Evolutionary conservation across 2,113 vertebrate genomes (phyloP).

Genomic region (Cyphomyrus plagiostoma): DNA sequence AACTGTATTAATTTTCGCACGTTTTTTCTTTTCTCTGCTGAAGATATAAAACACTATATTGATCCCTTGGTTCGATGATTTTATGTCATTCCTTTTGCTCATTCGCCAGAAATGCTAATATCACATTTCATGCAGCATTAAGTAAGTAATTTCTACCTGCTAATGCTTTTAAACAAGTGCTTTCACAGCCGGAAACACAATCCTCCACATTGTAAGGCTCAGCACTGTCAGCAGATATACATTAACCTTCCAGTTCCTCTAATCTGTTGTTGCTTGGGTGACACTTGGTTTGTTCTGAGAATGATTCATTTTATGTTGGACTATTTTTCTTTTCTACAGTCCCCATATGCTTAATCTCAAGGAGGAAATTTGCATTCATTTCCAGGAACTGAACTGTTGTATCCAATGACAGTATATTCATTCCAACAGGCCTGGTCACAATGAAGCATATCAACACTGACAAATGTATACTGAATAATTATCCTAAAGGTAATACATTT

Average conservation of each 20-base stretch:
- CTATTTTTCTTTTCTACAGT: constrained; percentile 37
- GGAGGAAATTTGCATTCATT: constrained; percentile 74
- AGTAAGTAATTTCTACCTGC: background rate
- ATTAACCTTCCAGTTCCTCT: constrained; percentile 23
- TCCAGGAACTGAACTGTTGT: constrained; percentile 71
- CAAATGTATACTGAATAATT: constrained; percentile 99
- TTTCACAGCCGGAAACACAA: constrained; percentile 7
- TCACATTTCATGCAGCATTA: constrained; percentile 11
- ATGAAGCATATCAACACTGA: constrained; percentile 95
- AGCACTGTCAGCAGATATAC: constrained; percentile 23
- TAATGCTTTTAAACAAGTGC: constrained; percentile 9
- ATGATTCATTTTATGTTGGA: constrained; percentile 43
- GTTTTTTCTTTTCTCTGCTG: background rate
- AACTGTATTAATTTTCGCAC: background rate
- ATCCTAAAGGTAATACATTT: constrained; percentile 96
- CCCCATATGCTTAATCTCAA: constrained; percentile 66
- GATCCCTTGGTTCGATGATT: background rate
- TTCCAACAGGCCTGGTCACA: constrained; percentile 72
- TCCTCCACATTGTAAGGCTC: background rate
- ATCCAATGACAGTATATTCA: constrained; percentile 84
- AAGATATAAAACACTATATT: background rate
- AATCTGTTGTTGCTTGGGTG: constrained; percentile 27
- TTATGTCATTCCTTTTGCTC: background rate
- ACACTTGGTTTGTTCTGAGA: constrained; percentile 32
- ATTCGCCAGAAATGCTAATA: background rate